Percentiles rank a stretch among this genome's conserved stretches.
phyloP scores from a whole-genome alignment of 2,888 invertebrate genomes.

The Eledone cirrhosa region DNA sequence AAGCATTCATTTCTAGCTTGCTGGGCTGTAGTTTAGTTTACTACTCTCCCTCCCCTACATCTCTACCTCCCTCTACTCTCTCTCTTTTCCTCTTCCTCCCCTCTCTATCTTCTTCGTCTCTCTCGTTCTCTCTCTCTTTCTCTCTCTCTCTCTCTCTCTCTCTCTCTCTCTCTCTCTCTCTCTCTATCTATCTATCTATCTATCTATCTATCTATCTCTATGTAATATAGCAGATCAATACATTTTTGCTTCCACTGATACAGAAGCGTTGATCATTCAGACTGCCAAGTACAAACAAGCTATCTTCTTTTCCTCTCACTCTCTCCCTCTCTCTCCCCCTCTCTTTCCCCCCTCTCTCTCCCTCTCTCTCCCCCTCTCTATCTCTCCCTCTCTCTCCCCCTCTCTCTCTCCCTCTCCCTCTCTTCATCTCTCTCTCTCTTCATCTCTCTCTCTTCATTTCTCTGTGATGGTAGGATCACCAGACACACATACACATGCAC shows the following conservation, averaged over 20 bases:
- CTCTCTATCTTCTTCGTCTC: too few relatives aligned
- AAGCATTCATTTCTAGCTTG: not conserved
- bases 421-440: not conserved
- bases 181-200: too few relatives aligned
- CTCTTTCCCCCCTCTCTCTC: not conserved
- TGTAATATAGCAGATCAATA: conserved; percentile 10
- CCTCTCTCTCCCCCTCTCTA: not conserved
- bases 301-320: not conserved
- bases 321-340: not conserved
- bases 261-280: conserved; percentile 18
- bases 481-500: too few relatives aligned
- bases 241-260: not conserved
- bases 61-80: too few relatives aligned
- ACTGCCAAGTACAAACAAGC: not conserved
- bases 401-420: not conserved
- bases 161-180: too few relatives aligned
- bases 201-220: too few relatives aligned
- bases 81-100: too few relatives aligned
- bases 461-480: not conserved
- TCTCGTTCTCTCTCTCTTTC: too few relatives aligned
- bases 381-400: not conserved
- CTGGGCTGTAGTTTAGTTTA: not conserved
- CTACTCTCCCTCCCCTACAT: conserved; percentile 8
- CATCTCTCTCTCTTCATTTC: not conserved
- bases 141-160: too few relatives aligned